Base-by-base conservation (phyloP, 2,113 vertebrate genomes). In the Lagopus leucura region DNA sequence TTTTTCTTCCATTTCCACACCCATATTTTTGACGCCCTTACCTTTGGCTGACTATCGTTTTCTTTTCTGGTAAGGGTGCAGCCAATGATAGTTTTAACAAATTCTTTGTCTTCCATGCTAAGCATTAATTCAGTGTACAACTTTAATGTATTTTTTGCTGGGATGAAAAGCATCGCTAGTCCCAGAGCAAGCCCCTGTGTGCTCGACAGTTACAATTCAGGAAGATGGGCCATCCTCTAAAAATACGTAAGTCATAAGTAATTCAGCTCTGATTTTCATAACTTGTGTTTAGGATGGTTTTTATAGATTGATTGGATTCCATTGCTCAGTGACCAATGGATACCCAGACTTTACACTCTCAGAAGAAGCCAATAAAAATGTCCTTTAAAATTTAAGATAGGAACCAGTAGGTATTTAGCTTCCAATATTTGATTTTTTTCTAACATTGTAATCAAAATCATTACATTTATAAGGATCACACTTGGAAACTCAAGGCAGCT, bases 1-100 rank as follows among this genome's bases (percentile, higher is more conserved):
- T 92, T 92, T 92, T n/a, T 38, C 32, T 89, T 89, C 63, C 40
- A 34, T 70, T 92, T 92, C 71, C 58, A 54, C 88, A 94, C 90
- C 69, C 58, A 54, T 90, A 95, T 91, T 74, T 45, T 79, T 58
- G 34, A 71, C 86, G 48, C 36, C 34, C 55, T 93, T 93, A 78
- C 81, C 15, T 95, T 94, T 84, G 5, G 28, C 34, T 82, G 67
- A 85, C 50, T 20, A 34, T 85, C 87, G 50, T 84, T 88, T 75
- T 67, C 45, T 90, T 90, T 95, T 72, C 67, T 88, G 79, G 57
- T 92, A 77, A 89, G 28, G 55, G 22, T 64, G 70, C 16, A 21
- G 58, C 60, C 87, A 52, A 86, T 65, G 73, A 70, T 83, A 86
- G 48, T 60, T 88, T 75, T 40, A 64, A n/a, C 87, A 30, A 32